These are phyloP conservation scores for Alcis repandata DNA, from an alignment of 2,888 invertebrate genomes.

Conservation along the genomic window DNA sequence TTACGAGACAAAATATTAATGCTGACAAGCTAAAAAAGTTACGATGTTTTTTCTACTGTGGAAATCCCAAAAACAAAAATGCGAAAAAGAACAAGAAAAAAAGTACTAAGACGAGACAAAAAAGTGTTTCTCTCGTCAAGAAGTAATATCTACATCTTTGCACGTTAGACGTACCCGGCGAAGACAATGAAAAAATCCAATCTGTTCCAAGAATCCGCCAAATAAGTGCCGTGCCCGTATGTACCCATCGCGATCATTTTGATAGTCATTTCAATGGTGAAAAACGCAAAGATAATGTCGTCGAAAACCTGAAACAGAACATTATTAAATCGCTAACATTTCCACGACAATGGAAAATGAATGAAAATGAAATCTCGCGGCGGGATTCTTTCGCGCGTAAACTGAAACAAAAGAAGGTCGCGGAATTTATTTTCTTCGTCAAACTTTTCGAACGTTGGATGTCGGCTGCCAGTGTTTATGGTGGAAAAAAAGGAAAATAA, in stretches of 20 bases:
- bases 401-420: constrained; percentile 43
- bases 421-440: constrained; percentile 37
- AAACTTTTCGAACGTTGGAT: constrained; percentile 39
- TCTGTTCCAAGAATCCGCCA: constrained; percentile 99
- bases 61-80: too few relatives aligned
- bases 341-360: constrained; percentile 42
- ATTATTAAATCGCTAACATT: constrained; percentile 36
- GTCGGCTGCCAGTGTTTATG: constrained; percentile 42
- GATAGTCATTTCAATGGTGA: constrained; percentile 98
- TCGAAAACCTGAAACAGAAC: constrained; percentile 93
- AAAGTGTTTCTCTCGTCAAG: too few relatives aligned
- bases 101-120: too few relatives aligned
- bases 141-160: too few relatives aligned
- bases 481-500: constrained; percentile 18
- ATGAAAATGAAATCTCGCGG: constrained; percentile 37
- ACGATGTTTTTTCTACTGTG: too few relatives aligned
- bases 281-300: constrained; percentile 99
- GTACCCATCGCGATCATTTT: constrained; percentile 99
- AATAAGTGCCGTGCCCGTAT: constrained; percentile 96
- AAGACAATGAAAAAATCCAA: constrained; percentile 99
- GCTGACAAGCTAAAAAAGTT: too few relatives aligned
- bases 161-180: constrained; percentile 95
- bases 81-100: too few relatives aligned
- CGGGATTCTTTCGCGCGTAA: constrained; percentile 41
- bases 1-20: too few relatives aligned